Evolutionary conservation across 2,888 invertebrate species (phyloP).

Genomic region (Sericinus montela): DNA sequence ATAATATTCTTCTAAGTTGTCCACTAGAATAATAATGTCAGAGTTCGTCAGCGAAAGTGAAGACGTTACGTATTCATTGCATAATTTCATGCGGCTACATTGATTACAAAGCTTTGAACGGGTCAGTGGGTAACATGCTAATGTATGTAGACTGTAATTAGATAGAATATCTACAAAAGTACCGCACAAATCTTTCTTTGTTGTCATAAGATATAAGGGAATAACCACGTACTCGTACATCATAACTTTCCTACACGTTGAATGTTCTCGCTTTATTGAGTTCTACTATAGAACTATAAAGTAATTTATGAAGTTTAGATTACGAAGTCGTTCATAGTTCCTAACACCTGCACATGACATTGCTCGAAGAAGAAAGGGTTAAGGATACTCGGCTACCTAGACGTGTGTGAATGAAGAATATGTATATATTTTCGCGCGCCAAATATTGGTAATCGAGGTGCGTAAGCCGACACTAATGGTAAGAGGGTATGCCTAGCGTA

Average conservation of each 20-base stretch:
- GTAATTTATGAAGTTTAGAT: too few species aligned
- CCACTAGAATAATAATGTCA: conserved; percentile 35
- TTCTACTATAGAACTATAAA: too few species aligned
- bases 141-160: conserved; percentile 12
- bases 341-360: too few species aligned
- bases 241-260: too few species aligned
- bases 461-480: conserved; percentile 88
- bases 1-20: conserved; percentile 9
- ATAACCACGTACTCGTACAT: too few species aligned
- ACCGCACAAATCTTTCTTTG: background rate
- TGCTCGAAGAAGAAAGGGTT: too few species aligned
- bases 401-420: too few species aligned
- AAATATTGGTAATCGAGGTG: conserved; percentile 84
- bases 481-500: conserved; percentile 88
- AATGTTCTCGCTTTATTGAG: too few species aligned
- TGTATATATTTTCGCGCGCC: conserved; percentile 65
- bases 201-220: too few species aligned
- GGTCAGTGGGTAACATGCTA: conserved; percentile 44
- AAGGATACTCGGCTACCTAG: too few species aligned
- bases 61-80: conserved; percentile 37
- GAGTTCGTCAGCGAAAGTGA: conserved; percentile 42
- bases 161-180: conserved; percentile 1
- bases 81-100: conserved; percentile 29
- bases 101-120: conserved; percentile 34
- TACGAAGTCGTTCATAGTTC: too few species aligned